Evolutionary conservation across 2,888 invertebrate genomes (phyloP).

Genomic region (Augiades crinisus): DNA sequence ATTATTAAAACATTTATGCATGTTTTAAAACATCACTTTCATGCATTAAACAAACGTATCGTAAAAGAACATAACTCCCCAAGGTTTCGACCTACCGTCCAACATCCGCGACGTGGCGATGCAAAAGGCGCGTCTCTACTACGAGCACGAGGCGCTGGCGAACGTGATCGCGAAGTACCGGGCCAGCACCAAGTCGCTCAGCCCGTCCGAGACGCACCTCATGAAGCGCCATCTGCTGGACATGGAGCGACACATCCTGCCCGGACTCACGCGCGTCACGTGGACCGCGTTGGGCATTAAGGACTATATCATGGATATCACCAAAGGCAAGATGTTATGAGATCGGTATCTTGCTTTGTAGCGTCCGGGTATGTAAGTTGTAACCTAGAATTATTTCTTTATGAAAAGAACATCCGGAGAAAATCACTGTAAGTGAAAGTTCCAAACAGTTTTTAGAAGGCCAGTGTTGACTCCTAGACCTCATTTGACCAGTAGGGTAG

Average conservation of each 20-base stretch:
- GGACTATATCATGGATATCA: slow-evolving; percentile 83
- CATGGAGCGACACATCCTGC: slow-evolving; percentile 88
- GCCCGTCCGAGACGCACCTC: slow-evolving; percentile 86
- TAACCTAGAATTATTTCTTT: too few species aligned
- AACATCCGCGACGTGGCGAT: slow-evolving; percentile 79
- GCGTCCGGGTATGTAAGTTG: too few species aligned
- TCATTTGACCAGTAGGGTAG: too few species aligned
- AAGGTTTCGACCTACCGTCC: slow-evolving; percentile 69
- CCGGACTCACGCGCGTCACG: slow-evolving; percentile 90
- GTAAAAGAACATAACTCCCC: too few species aligned
- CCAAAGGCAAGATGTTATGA: slow-evolving; percentile 51
- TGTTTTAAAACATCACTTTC: too few species aligned
- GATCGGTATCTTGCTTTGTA: too few species aligned
- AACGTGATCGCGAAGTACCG: slow-evolving; percentile 85
- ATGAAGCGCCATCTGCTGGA: slow-evolving; percentile 85
- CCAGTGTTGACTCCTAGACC: too few species aligned
- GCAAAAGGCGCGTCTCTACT: slow-evolving; percentile 83
- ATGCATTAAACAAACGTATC: too few species aligned
- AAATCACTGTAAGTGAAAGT: too few species aligned
- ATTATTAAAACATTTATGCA: too few species aligned
- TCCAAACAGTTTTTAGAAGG: too few species aligned
- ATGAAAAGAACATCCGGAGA: too few species aligned
- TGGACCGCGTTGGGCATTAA: slow-evolving; percentile 93
- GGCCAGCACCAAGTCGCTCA: slow-evolving; percentile 82
- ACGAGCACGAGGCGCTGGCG: slow-evolving; percentile 83